Conservation (phyloP, 2,888 invertebrate species). For the Diarsia mendica region DNA sequence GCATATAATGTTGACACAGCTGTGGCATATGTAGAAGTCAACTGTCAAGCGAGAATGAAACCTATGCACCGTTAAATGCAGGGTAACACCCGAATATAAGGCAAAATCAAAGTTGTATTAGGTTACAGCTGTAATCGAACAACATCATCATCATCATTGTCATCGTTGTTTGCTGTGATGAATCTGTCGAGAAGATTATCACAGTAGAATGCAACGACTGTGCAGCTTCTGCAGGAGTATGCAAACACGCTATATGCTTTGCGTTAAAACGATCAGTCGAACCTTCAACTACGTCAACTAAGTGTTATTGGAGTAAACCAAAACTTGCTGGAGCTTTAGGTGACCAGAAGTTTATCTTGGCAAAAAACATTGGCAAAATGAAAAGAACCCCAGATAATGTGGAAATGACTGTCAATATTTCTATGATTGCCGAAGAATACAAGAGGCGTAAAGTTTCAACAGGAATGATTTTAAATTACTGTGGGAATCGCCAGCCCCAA, state of each 20-base stretch:
- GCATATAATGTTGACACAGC: slow-evolving; percentile 36
- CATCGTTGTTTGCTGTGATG: too few relatives aligned
- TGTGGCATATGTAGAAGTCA: slow-evolving; percentile 38
- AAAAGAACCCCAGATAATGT: slow-evolving; percentile 12
- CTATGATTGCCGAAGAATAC: slow-evolving; percentile 24
- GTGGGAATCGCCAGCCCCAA: slow-evolving; percentile 6
- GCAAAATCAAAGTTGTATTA: slow-evolving; percentile 17
- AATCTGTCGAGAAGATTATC: slow-evolving; percentile 14
- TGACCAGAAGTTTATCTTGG: slow-evolving; percentile 23
- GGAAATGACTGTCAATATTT: slow-evolving; percentile 12
- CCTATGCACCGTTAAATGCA: slow-evolving; percentile 33
- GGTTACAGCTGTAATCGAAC: not conserved
- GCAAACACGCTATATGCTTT: slow-evolving; percentile 45
- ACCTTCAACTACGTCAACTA: slow-evolving; percentile 27
- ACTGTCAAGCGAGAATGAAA: slow-evolving; percentile 24
- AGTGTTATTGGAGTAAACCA: slow-evolving; percentile 43
- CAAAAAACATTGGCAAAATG: slow-evolving; percentile 18
- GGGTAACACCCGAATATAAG: slow-evolving; percentile 40
- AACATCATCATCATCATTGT: too few relatives aligned
- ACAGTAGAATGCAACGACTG: slow-evolving; percentile 33
- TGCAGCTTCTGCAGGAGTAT: slow-evolving; percentile 38
- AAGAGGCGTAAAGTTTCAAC: slow-evolving; percentile 14
- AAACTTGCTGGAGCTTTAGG: slow-evolving; percentile 26
- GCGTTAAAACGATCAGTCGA: slow-evolving; percentile 34
- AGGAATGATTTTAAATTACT: slow-evolving; percentile 26